Evolutionary conservation across 2,797 vertebrate species (phyloP).

Genomic region (Mormyrops boulengeri): DNA sequence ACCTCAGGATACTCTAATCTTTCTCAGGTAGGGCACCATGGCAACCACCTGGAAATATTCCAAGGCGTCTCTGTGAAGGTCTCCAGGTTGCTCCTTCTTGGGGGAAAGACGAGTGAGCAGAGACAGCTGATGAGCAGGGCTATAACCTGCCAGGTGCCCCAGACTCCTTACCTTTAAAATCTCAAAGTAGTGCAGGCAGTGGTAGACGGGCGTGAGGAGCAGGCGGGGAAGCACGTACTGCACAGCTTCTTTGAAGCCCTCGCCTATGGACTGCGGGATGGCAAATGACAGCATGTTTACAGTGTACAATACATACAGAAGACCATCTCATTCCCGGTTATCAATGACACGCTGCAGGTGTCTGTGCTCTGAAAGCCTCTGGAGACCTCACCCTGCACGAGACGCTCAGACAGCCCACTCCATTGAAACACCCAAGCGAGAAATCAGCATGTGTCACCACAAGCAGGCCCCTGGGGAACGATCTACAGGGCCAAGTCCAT

Average conservation of each 20-base stretch:
- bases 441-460: neutral
- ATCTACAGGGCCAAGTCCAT: neutral
- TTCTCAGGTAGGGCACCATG: neutral
- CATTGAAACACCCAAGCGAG: neutral
- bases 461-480: neutral
- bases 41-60: neutral
- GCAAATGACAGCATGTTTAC: constrained; percentile 8
- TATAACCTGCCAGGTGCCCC: neutral
- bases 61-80: neutral
- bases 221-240: constrained; percentile 92
- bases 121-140: neutral
- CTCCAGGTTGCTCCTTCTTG: neutral
- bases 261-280: constrained; percentile 75
- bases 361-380: neutral
- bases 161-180: constrained; percentile 78
- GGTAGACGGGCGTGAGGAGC: constrained; percentile 94
- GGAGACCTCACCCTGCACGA: neutral
- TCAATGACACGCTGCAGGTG: constrained; percentile 38
- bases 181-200: constrained; percentile 98
- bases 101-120: neutral
- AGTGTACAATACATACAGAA: constrained; percentile 13
- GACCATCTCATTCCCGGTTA: constrained; percentile 29
- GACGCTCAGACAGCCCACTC: neutral
- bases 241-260: constrained; percentile 93
- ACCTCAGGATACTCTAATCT: neutral